Evolutionary conservation across 1,140 invertebrate species (phyloP).

Genomic region (Conus betulinus): DNA sequence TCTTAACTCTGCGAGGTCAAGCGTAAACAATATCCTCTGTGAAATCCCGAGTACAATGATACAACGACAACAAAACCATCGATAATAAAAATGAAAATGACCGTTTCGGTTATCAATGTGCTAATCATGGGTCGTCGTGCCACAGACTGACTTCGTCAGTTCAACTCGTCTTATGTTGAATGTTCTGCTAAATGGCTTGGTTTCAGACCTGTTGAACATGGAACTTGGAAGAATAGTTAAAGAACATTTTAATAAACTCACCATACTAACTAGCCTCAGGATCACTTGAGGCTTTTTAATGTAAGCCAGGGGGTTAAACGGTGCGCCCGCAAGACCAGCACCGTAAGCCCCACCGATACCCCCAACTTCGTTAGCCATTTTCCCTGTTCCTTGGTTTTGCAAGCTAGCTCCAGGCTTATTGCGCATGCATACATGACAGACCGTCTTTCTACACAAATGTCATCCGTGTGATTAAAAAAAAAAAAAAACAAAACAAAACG

Average conservation of each 20-base stretch:
- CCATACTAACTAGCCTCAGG: conserved; percentile 91
- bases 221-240: background rate
- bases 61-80: too few species aligned
- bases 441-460: background rate
- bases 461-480: background rate
- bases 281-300: conserved; percentile 94
- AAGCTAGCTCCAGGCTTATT: conserved; percentile 5
- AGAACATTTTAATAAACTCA: conserved; percentile 80
- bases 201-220: too few species aligned
- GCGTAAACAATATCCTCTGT: too few species aligned
- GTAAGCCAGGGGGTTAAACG: conserved; percentile 93
- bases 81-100: too few species aligned
- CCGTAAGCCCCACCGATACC: conserved; percentile 88
- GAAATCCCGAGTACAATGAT: too few species aligned
- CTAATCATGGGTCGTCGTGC: too few species aligned
- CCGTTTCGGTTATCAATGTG: too few species aligned
- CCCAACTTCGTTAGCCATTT: conserved; percentile 39
- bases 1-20: too few species aligned
- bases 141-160: too few species aligned
- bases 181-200: too few species aligned
- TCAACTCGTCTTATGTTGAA: too few species aligned
- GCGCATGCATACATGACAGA: conserved; percentile 26
- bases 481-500: background rate
- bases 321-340: conserved; percentile 93
- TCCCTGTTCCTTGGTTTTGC: conserved; percentile 1